Conservation (phyloP, 1,140 invertebrate genomes). For the Trachymyrmex septentrionalis region DNA sequence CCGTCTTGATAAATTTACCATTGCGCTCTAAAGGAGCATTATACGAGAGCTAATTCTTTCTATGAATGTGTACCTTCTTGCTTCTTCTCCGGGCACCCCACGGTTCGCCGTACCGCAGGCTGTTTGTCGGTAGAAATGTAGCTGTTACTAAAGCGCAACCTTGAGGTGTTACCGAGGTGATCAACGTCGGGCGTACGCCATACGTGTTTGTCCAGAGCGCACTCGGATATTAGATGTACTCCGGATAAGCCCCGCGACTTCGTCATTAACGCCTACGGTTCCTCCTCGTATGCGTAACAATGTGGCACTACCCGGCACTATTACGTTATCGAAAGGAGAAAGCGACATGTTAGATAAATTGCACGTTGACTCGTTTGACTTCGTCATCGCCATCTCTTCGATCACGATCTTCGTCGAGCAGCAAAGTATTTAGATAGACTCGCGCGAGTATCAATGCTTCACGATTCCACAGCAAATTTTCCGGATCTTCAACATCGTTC, state of each 20-base stretch:
- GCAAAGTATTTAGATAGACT: neutral
- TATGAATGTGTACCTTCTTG: slow-evolving; percentile 7
- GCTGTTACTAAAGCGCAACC: slow-evolving; percentile 47
- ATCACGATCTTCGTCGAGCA: neutral
- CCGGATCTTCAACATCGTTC: neutral
- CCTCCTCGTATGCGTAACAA: slow-evolving; percentile 43
- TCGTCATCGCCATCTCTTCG: slow-evolving; percentile 25
- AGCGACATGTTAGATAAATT: slow-evolving; percentile 48
- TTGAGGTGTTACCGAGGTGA: slow-evolving; percentile 53
- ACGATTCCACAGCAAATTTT: neutral
- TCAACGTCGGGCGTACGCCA: slow-evolving; percentile 29
- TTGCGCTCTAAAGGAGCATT: neutral
- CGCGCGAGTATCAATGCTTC: neutral
- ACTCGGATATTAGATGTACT: slow-evolving; percentile 40
- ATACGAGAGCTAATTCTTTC: slow-evolving; percentile 30
- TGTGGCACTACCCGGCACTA: slow-evolving; percentile 21
- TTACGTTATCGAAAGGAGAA: slow-evolving; percentile 46
- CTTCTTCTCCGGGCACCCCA: neutral
- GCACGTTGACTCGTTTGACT: slow-evolving; percentile 14
- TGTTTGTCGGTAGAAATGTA: slow-evolving; percentile 55
- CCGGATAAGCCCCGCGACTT: slow-evolving; percentile 29
- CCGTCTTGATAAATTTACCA: slow-evolving; percentile 15
- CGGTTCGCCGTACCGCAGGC: slow-evolving; percentile 11
- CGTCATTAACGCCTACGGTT: slow-evolving; percentile 51
- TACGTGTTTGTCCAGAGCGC: slow-evolving; percentile 35